Conservation (phyloP, 2,113 vertebrate genomes). For the Platysternon megacephalum region DNA sequence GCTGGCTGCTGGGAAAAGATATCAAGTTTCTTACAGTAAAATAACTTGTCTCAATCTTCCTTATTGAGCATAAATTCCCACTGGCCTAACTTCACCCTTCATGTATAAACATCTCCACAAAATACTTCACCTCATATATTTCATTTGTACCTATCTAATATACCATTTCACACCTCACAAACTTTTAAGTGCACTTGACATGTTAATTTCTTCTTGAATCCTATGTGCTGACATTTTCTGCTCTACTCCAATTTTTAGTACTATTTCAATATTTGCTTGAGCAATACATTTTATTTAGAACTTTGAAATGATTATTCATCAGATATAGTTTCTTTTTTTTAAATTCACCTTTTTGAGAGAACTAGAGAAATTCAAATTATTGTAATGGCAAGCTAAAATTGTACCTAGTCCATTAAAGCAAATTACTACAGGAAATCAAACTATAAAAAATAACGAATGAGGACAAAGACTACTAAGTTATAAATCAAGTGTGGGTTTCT, state of each 20-base stretch:
- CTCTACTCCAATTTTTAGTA: background rate
- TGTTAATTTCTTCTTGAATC: slow-evolving; percentile 8
- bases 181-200: background rate
- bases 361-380: slow-evolving; percentile 8
- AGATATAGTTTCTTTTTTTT: background rate
- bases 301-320: background rate
- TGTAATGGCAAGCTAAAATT: slow-evolving; percentile 3
- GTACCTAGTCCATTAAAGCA: slow-evolving; percentile 20
- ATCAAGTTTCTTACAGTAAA: background rate
- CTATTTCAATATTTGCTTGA: background rate
- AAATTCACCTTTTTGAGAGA: background rate
- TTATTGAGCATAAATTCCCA: background rate
- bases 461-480: background rate
- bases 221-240: background rate
- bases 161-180: slow-evolving; percentile 2
- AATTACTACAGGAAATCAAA: slow-evolving; percentile 26
- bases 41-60: background rate
- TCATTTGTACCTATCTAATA: background rate
- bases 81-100: background rate
- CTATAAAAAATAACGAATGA: background rate
- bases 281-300: background rate
- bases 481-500: background rate
- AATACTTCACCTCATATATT: background rate
- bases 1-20: background rate
- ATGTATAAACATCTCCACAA: background rate